Base-by-base conservation (phyloP, 2,113 vertebrate species). In the Coptodon rendalli region DNA sequence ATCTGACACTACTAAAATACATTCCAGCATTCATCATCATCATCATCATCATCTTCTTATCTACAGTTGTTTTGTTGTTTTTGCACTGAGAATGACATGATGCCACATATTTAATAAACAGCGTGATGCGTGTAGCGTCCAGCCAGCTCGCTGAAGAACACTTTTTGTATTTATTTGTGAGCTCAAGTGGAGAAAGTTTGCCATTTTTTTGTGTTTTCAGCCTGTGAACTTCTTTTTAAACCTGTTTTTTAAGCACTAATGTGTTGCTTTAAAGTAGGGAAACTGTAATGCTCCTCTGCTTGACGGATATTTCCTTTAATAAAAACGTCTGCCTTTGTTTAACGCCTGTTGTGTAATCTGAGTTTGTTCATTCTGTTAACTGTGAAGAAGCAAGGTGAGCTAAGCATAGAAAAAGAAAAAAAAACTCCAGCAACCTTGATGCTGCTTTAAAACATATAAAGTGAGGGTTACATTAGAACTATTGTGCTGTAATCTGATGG, bases 41-140 rank as follows among this genome's bases (percentile, higher is more conserved):
- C 43, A 22, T 22, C 22, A 22, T 22, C n/a, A n/a, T n/a, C n/a
- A n/a, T n/a, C n/a, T 63, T 80, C 43, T 73, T 9, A n/a, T 89
- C 50, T 82, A 76, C 52, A 61, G 24, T 24, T 84, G 52, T 87
- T 85, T 85, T 78, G 24, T 19, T 27, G 82, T 66, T 43, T 90
- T 95, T 94, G 93, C 94, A 95, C 94, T 93, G 92, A 93, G 82
- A 82, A 85, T 76, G 84, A 85, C 81, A 53, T 43, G 81, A 86
- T 90, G 87, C 38, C 82, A 85, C 84, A 82, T 92, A 91, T 90
- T 91, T 92, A 94, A 90, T 66, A 82, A 79, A 82, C 50, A 57
- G 83, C 81, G 81, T 82, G 66, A 84, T 61, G 84, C 76, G 53
- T 82, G 34, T 86, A 86, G 68, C 13, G 1, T 43, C 87, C 87